Evolutionary conservation across 2,797 vertebrate genomes (phyloP).

Genomic region (Triplophysa yarkandensis): DNA sequence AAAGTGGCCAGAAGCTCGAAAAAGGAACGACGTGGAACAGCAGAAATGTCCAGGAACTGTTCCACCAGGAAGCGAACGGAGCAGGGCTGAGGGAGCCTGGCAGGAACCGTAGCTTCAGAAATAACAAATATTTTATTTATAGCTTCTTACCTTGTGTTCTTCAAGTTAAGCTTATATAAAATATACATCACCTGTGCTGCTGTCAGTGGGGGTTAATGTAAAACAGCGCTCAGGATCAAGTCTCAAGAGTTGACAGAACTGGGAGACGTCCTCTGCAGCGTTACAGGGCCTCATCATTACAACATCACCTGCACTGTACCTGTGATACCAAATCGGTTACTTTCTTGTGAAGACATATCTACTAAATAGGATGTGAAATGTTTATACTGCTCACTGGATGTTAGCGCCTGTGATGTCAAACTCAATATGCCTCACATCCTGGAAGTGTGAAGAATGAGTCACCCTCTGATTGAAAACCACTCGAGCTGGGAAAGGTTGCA

Average conservation of each 20-base stretch:
- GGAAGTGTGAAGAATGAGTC: constrained; percentile 84
- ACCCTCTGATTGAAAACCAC: constrained; percentile 82
- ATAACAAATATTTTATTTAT: constrained; percentile 29
- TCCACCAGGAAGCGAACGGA: constrained; percentile 78
- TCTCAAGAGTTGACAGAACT: constrained; percentile 82
- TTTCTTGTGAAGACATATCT: neutral
- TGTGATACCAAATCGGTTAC: constrained; percentile 56
- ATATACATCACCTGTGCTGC: constrained; percentile 61
- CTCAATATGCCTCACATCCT: constrained; percentile 91
- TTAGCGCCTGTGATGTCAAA: constrained; percentile 84
- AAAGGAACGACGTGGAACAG: constrained; percentile 91
- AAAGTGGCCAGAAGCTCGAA: constrained; percentile 84
- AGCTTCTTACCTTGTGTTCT: neutral
- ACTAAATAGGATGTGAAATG: neutral
- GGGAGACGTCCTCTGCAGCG: constrained; percentile 69
- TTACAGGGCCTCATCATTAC: constrained; percentile 87
- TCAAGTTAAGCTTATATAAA: neutral
- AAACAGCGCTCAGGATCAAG: constrained; percentile 80
- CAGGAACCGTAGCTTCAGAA: constrained; percentile 65
- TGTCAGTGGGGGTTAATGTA: constrained; percentile 72
- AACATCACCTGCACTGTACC: constrained; percentile 85
- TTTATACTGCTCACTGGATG: constrained; percentile 78
- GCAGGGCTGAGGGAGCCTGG: constrained; percentile 82
- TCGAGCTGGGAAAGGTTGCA: constrained; percentile 77
- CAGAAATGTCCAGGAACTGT: constrained; percentile 82